Conservation (phyloP, 2,888 invertebrate genomes). For the Trichogramma evanescens region DNA sequence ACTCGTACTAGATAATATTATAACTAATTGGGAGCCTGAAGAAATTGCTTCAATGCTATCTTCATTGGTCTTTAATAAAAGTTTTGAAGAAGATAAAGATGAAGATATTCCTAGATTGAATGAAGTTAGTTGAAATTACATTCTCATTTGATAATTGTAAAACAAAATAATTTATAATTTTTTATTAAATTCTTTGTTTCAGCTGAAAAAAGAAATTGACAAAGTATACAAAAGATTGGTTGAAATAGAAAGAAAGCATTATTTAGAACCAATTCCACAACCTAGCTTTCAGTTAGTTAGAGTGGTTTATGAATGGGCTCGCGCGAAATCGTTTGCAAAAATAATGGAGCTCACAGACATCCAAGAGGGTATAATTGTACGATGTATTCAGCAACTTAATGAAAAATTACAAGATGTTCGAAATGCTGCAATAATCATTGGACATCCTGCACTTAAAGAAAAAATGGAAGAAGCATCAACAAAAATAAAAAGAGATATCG, state of each 20-base stretch:
- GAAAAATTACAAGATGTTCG: slow-evolving; percentile 86
- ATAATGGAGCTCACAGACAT: slow-evolving; percentile 89
- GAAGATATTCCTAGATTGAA: slow-evolving; percentile 51
- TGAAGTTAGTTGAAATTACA: slow-evolving; percentile 42
- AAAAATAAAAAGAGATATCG: slow-evolving; percentile 92
- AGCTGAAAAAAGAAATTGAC: slow-evolving; percentile 24
- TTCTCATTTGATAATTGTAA: neutral
- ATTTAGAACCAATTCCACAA: slow-evolving; percentile 15
- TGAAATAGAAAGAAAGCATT: slow-evolving; percentile 12
- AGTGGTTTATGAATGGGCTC: slow-evolving; percentile 95
- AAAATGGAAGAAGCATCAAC: slow-evolving; percentile 94
- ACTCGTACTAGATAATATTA: slow-evolving; percentile 80
- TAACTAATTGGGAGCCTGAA: slow-evolving; percentile 76
- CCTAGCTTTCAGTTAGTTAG: slow-evolving; percentile 83
- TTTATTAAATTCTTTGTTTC: slow-evolving; percentile 19
- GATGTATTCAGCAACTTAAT: slow-evolving; percentile 92
- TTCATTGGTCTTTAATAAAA: slow-evolving; percentile 81
- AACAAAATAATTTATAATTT: neutral
- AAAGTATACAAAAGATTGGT: slow-evolving; percentile 15
- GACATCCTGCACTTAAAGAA: slow-evolving; percentile 81
- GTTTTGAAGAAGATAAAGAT: slow-evolving; percentile 42
- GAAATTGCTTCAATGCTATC: slow-evolving; percentile 94
- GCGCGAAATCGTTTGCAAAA: slow-evolving; percentile 83
- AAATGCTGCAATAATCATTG: slow-evolving; percentile 87
- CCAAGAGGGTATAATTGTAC: slow-evolving; percentile 95